Percentiles rank a stretch among this genome's conserved stretches.
Conservation (phyloP, 2,888 invertebrate species). For the Microctonus aethiopoides region DNA sequence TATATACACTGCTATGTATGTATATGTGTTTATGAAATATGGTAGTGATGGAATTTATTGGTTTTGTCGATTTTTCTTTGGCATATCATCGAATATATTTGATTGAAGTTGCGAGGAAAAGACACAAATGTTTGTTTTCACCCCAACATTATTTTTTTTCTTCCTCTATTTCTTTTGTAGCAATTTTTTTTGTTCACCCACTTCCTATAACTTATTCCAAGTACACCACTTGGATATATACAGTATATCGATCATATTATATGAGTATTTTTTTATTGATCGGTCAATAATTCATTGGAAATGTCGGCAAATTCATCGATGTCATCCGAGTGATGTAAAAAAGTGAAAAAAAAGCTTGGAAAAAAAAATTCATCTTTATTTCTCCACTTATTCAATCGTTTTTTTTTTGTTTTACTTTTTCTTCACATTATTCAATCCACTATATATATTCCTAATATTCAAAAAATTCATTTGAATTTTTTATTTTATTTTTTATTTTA, state of each 20-base stretch:
- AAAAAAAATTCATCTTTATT: neutral
- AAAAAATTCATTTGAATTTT: too few relatives aligned
- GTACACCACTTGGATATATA: conserved; percentile 2
- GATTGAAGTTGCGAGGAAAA: neutral
- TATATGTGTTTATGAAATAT: neutral
- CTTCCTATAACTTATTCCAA: conserved; percentile 24
- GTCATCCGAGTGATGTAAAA: neutral
- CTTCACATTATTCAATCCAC: too few relatives aligned
- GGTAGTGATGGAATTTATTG: neutral
- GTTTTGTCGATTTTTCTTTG: conserved; percentile 4
- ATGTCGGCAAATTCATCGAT: conserved; percentile 19
- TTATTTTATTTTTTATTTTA: too few relatives aligned
- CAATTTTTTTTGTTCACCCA: neutral
- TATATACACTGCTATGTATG: too few relatives aligned
- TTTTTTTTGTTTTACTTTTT: too few relatives aligned
- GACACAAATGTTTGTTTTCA: neutral
- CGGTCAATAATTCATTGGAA: conserved; percentile 25
- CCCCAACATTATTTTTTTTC: conserved; percentile 1
- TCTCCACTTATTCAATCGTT: neutral
- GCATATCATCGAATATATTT: conserved; percentile 9
- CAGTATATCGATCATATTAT: conserved; percentile 20
- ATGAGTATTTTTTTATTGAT: conserved; percentile 10
- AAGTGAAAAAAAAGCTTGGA: neutral
- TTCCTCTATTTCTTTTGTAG: neutral
- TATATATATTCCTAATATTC: too few relatives aligned